A percentile compares a stretch with the other conserved stretches of the same genome.
These are phyloP conservation scores for Zele albiditarsus DNA, from an alignment of 2,888 invertebrate genomes.

Conservation along the genomic window DNA sequence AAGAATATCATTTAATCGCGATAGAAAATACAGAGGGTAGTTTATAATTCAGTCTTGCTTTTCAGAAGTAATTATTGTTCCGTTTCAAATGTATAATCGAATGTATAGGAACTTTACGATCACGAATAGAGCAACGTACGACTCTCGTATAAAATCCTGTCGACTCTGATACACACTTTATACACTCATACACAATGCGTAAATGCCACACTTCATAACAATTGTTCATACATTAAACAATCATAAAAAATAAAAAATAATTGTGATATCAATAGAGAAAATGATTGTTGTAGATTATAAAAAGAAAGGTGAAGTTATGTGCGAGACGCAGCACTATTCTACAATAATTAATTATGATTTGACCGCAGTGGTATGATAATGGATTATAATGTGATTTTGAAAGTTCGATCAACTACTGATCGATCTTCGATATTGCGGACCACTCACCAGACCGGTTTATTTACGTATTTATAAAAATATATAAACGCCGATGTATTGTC, in stretches of 20 bases:
- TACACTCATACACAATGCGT: no score
- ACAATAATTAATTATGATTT: constrained; percentile 43
- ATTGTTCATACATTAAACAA: no score
- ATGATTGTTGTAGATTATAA: neutral
- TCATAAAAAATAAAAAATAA: neutral
- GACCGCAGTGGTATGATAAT: constrained; percentile 46
- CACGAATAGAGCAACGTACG: no score
- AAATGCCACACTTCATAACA: no score
- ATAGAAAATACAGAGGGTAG: no score
- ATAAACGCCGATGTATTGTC: neutral
- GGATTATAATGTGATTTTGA: constrained; percentile 36
- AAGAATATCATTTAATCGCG: no score
- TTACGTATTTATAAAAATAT: neutral
- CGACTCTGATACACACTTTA: no score
- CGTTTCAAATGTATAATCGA: no score
- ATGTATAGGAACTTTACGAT: no score
- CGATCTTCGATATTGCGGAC: constrained; percentile 21
- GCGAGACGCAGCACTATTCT: neutral
- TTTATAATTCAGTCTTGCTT: no score
- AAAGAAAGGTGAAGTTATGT: neutral
- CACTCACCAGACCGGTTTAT: constrained; percentile 22
- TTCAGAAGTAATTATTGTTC: no score
- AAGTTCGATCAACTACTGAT: constrained; percentile 41
- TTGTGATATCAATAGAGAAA: neutral
- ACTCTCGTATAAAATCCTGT: no score